phyloP scores from a whole-genome alignment of 2,888 invertebrate species.

The Venustoraphidia nigricollis region DNA sequence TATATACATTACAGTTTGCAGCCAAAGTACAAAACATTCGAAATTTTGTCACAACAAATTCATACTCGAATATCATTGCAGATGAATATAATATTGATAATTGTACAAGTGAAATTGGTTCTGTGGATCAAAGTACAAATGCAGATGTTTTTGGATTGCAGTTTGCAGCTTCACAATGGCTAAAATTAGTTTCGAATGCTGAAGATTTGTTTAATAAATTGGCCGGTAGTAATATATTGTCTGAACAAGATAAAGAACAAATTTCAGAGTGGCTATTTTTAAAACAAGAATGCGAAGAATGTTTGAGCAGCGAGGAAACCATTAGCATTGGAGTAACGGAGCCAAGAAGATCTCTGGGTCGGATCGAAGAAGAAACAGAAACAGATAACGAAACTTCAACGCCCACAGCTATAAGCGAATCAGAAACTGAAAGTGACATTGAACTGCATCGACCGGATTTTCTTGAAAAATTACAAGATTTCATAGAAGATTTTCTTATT shows the following conservation, averaged over 20 bases:
- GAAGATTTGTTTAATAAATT: constrained; percentile 69
- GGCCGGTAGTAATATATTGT: constrained; percentile 50
- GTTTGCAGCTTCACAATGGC: constrained; percentile 70
- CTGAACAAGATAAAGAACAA: constrained; percentile 58
- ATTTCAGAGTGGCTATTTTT: constrained; percentile 70
- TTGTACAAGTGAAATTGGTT: constrained; percentile 7
- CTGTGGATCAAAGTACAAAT: constrained; percentile 10
- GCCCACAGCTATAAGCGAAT: constrained; percentile 9
- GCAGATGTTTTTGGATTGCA: constrained; percentile 52
- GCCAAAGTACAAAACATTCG: constrained; percentile 50
- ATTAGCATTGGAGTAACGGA: constrained; percentile 30
- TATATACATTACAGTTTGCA: constrained; percentile 51
- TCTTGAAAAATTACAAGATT: constrained; percentile 52
- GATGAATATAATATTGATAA: constrained; percentile 8
- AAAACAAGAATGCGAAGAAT: constrained; percentile 79
- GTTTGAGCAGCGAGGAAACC: constrained; percentile 41
- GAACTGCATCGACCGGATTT: constrained; percentile 45
- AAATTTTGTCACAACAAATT: constrained; percentile 55
- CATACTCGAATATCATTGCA: constrained; percentile 25
- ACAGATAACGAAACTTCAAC: constrained; percentile 35
- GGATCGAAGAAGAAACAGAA: constrained; percentile 43
- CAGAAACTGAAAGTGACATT: constrained; percentile 17
- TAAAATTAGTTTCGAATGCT: constrained; percentile 68
- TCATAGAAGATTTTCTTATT: constrained; percentile 53
- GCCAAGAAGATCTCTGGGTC: constrained; percentile 30